Percentiles rank a stretch among this genome's conserved stretches.
phyloP scores from a whole-genome alignment of 2,797 vertebrate species.

The Sylvia borin region DNA sequence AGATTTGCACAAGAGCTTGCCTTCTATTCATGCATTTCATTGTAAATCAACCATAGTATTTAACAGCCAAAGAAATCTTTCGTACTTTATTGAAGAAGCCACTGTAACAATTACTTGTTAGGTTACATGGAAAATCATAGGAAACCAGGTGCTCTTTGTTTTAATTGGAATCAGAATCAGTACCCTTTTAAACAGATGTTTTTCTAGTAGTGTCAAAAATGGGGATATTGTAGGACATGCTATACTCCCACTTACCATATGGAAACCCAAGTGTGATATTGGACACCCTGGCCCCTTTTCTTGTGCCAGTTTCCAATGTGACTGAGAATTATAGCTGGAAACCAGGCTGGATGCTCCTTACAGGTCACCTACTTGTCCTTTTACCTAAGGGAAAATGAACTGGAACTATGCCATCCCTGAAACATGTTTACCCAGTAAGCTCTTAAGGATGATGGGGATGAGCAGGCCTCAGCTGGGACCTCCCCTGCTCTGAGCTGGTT shows the following conservation, averaged over 20 bases:
- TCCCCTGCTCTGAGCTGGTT: neutral
- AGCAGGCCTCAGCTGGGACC: neutral
- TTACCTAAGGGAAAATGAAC: neutral
- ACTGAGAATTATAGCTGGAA: neutral
- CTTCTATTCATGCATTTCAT: neutral
- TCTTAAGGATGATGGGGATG: neutral
- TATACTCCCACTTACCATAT: neutral
- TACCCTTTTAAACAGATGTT: neutral
- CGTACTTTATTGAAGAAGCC: neutral
- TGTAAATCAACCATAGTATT: neutral
- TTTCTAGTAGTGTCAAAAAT: neutral
- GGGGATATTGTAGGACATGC: neutral
- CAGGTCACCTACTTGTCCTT: neutral
- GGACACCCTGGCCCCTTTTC: neutral
- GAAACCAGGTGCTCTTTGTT: neutral
- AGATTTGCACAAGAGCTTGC: neutral
- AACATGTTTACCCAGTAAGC: neutral
- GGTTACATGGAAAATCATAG: neutral
- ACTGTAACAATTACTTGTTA: neutral
- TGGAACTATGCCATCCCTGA: neutral
- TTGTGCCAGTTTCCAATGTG: neutral
- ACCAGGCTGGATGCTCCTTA: neutral
- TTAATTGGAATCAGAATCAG: neutral
- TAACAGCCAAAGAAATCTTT: neutral
- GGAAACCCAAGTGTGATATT: neutral